Evolutionary conservation across 2,113 vertebrate species (phyloP).

Genomic region (Aldabrachelys gigantea): DNA sequence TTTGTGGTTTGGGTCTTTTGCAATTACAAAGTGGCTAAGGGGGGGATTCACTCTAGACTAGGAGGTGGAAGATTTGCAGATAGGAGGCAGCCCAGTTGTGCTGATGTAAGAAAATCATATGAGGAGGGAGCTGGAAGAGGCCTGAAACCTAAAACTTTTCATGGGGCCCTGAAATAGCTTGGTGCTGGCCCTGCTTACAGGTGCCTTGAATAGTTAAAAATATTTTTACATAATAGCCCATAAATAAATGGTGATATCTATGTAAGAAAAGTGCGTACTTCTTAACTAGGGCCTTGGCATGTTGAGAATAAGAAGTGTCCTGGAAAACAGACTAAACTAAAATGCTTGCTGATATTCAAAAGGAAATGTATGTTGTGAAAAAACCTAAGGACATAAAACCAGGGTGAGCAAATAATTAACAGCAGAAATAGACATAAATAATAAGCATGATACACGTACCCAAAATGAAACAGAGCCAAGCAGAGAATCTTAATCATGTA

Average conservation of each 20-base stretch:
- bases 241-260: background rate
- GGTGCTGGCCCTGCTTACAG: background rate
- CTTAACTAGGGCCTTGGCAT: background rate
- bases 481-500: background rate
- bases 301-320: background rate
- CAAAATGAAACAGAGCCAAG: background rate
- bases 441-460: background rate
- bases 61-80: accelerated
- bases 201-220: background rate
- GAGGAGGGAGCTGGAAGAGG: background rate
- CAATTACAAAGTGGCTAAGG: background rate
- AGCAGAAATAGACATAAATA: background rate
- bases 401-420: background rate
- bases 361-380: accelerated
- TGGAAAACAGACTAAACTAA: background rate
- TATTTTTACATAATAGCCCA: background rate
- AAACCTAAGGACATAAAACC: background rate
- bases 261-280: background rate
- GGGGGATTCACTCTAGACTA: background rate
- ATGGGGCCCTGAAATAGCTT: background rate
- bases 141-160: background rate
- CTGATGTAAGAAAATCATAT: background rate
- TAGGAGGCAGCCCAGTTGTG: background rate
- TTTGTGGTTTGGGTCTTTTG: background rate
- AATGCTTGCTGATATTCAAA: background rate